Conservation (phyloP, 1,140 invertebrate species). For the Monochamus saltuarius region DNA sequence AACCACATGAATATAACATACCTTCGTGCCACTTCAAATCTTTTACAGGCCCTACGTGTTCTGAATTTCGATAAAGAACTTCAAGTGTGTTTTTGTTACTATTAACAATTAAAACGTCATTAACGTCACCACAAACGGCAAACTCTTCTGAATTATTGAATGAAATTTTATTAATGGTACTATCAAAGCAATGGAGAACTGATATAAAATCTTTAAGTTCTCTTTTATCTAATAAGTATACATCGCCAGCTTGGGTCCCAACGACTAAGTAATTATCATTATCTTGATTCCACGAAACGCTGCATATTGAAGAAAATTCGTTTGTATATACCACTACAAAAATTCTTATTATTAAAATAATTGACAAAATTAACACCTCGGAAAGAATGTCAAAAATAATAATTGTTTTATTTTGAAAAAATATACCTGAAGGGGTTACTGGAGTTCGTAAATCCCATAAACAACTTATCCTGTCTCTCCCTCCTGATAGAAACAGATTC, state of each 20-base stretch:
- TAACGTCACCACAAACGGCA: conserved; percentile 40
- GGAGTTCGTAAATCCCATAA: conserved; percentile 39
- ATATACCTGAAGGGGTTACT: conserved; percentile 33
- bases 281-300: conserved; percentile 35
- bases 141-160: conserved; percentile 32
- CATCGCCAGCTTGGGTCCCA: conserved; percentile 38
- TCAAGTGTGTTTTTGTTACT: conserved; percentile 25
- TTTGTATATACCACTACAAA: conserved; percentile 45
- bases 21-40: conserved; percentile 39
- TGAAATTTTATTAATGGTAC: conserved; percentile 27
- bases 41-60: conserved; percentile 35
- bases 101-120: conserved; percentile 36
- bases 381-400: background rate
- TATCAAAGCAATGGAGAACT: conserved; percentile 31
- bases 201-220: conserved; percentile 40
- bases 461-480: conserved; percentile 36
- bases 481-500: conserved; percentile 36
- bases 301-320: conserved; percentile 41
- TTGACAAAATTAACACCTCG: too few relatives aligned
- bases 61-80: conserved; percentile 30
- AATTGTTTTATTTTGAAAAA: conserved; percentile 5
- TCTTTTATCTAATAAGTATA: conserved; percentile 41
- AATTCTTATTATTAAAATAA: conserved; percentile 6
- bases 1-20: conserved; percentile 43
- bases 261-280: conserved; percentile 33